Base-by-base conservation (phyloP, 1,140 invertebrate species). In the Neotoxoptera formosana region DNA sequence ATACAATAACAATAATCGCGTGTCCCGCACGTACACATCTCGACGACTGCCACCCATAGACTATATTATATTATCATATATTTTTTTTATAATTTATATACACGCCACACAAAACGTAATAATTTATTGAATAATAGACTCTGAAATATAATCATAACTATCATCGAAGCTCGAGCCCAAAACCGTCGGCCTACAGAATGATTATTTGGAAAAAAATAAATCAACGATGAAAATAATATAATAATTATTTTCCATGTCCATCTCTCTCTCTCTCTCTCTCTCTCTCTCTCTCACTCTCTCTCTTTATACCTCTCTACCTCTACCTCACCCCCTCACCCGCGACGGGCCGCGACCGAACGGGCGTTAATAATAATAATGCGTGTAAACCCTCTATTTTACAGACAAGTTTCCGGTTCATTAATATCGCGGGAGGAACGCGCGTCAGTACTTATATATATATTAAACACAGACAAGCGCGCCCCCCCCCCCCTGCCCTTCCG, bases 371-470 rank as follows among this genome's bases (percentile, higher is more conserved):
- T 36, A 34, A 34, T 83, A 83, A 34, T 34, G 34, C 76, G 21
- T 34, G 76, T 21, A 9, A 34, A 83, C 34, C 76, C 76, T 83
- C 34, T 20, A 36, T 36, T 83, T 36, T 83, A 83, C 76, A 83
- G 21, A n/a, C 76, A 23, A 83, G 34, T 83, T 83, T 83, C 34
- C 76, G 34, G 76, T 83, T 83, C 76, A 83, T 83, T 83, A 83
- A 83, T 83, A 83, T 83, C 76, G 21, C 14, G 60, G 17, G n/a
- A 14, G 60, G 11, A 67, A 30, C 11, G 30, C 30, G n/a, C n/a
- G 60, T 76, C 60, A 76, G 30, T 76, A 76, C 60, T 76, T 76
- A 76, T 76, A 76, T 76, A 76, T 76, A 76, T 76, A 76, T 76
- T 76, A 76, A 76, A 76, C 14, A 17, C 14, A n/a, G 14, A 30